Evolutionary conservation across 2,797 vertebrate genomes (phyloP).

Genomic region (Myotis pilosus): DNA sequence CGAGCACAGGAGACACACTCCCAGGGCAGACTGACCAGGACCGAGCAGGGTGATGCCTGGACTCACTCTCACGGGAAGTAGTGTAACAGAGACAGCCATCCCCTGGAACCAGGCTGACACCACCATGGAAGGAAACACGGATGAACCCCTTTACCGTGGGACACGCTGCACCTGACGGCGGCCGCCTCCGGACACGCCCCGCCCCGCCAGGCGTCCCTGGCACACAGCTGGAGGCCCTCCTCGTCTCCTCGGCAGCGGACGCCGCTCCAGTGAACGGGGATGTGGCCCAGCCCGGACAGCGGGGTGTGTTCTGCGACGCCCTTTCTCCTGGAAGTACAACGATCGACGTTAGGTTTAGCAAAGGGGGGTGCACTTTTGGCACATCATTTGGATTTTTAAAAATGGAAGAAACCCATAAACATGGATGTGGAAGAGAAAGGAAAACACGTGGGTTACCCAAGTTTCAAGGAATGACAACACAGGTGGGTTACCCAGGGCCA

Average conservation of each 20-base stretch:
- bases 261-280: conserved; percentile 89
- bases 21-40: not conserved
- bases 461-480: not conserved
- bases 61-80: conserved; percentile 40
- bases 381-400: not conserved
- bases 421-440: not conserved
- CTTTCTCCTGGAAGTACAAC: conserved; percentile 84
- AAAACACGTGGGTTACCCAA: not conserved
- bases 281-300: conserved; percentile 83
- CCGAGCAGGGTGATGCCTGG: not conserved
- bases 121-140: not conserved
- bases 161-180: conserved; percentile 88
- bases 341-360: conserved; percentile 15
- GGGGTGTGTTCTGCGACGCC: conserved; percentile 85
- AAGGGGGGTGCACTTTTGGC: not conserved
- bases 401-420: conserved; percentile 2
- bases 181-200: conserved; percentile 87
- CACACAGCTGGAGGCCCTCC: conserved; percentile 89
- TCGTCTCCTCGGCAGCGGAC: conserved; percentile 91
- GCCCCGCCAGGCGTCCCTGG: conserved; percentile 88
- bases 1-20: conserved; percentile 18
- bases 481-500: not conserved
- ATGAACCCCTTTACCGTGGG: conserved; percentile 59
- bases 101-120: conserved; percentile 18
- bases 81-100: conserved; percentile 19